Evolutionary conservation across 2,888 invertebrate species (phyloP).

Genomic region (Sinohyriopsis cumingii): DNA sequence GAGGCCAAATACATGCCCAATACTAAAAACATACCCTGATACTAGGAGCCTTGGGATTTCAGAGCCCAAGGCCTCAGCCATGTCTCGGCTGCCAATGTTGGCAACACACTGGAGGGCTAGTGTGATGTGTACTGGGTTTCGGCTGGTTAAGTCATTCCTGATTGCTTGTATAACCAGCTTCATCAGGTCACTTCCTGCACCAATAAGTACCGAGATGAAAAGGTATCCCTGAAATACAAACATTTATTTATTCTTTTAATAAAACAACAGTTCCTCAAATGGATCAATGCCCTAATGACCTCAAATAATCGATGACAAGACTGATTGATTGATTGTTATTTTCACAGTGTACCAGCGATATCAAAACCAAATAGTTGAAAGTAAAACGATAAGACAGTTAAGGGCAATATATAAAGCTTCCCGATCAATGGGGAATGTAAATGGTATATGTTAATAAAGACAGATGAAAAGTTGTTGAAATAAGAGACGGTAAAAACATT

Average conservation of each 20-base stretch:
- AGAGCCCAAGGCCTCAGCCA: conserved; percentile 99
- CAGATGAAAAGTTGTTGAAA: too few relatives aligned
- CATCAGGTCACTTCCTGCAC: conserved; percentile 98
- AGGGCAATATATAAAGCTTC: too few relatives aligned
- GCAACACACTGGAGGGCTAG: conserved; percentile 99
- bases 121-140: conserved; percentile 98
- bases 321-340: too few relatives aligned
- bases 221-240: conserved; percentile 87
- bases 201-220: conserved; percentile 99
- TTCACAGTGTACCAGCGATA: too few relatives aligned
- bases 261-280: neutral
- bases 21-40: conserved; percentile 82
- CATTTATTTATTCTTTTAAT: conserved; percentile 19
- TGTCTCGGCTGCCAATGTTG: conserved; percentile 99
- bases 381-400: too few relatives aligned
- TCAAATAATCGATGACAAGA: neutral
- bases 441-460: too few relatives aligned
- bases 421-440: too few relatives aligned
- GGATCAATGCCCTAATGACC: too few relatives aligned
- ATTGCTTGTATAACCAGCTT: conserved; percentile 99
- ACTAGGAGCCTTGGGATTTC: conserved; percentile 99
- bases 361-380: too few relatives aligned
- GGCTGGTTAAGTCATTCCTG: conserved; percentile 94
- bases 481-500: too few relatives aligned
- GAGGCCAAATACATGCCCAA: neutral